Evolutionary conservation across 2,797 vertebrate genomes (phyloP).

Genomic region (Buceros bicornis): DNA sequence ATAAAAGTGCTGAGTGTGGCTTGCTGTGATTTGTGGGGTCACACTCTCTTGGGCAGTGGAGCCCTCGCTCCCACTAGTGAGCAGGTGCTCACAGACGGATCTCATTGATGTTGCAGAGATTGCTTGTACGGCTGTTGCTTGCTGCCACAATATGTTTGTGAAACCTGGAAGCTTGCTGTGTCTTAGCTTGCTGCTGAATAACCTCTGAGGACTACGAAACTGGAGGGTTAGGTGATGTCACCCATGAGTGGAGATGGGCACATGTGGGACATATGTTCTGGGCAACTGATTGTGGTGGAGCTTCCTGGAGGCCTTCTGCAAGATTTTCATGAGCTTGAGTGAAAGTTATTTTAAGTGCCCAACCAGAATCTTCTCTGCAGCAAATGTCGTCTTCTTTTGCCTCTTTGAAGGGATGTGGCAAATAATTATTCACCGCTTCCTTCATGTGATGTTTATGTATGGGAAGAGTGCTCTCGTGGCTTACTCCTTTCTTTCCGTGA

Average conservation of each 20-base stretch:
- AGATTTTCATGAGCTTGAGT: neutral
- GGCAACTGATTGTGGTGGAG: neutral
- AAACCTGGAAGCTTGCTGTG: neutral
- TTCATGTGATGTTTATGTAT: neutral
- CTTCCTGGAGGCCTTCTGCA: neutral
- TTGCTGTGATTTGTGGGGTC: constrained; percentile 67
- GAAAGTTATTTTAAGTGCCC: neutral
- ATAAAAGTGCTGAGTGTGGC: constrained; percentile 66
- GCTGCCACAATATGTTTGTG: neutral
- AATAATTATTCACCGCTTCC: neutral
- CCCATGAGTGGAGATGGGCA: neutral
- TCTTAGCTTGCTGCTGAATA: neutral
- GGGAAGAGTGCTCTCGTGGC: neutral
- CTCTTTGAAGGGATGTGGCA: neutral
- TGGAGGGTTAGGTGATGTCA: fast-evolving
- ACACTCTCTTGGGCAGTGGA: neutral
- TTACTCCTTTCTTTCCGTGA: neutral
- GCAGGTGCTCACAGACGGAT: neutral
- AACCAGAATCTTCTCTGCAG: neutral
- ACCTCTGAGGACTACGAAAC: neutral
- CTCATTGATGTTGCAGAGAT: neutral
- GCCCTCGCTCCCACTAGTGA: neutral
- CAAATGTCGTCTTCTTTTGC: neutral
- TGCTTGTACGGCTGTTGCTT: fast-evolving
- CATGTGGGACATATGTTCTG: fast-evolving